phyloP scores from a whole-genome alignment of 2,113 vertebrate species.

The Ceyx cyanopectus region DNA sequence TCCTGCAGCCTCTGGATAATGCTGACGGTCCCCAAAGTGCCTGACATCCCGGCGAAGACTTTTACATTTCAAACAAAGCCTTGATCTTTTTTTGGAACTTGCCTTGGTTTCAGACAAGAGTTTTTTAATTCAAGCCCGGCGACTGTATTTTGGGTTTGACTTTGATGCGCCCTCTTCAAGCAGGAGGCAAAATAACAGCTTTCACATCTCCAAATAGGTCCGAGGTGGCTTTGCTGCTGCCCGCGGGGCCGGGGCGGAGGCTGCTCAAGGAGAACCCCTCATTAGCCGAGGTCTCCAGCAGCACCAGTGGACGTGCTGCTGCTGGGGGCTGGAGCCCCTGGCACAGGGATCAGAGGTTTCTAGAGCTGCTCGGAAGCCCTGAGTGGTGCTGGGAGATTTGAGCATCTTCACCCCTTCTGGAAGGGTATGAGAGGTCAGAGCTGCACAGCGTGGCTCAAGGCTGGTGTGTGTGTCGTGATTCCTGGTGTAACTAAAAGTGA shows the following conservation, averaged over 20 bases:
- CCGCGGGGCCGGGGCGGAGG: not conserved
- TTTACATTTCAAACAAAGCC: conserved; percentile 56
- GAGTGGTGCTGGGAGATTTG: not conserved
- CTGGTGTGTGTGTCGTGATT: rapidly evolving
- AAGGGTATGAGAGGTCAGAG: rapidly evolving
- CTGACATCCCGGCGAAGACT: conserved; percentile 27
- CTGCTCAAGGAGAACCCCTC: not conserved
- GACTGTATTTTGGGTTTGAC: conserved; percentile 54
- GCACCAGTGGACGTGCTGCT: not conserved
- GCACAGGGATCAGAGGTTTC: rapidly evolving
- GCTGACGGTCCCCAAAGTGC: not conserved
- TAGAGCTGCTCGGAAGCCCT: not conserved
- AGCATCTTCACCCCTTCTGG: not conserved
- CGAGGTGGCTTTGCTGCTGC: conserved; percentile 7
- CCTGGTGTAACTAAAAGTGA: rapidly evolving
- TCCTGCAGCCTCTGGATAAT: conserved; percentile 3
- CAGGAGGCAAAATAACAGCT: conserved; percentile 70
- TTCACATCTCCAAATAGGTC: conserved; percentile 65
- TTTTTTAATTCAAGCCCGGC: conserved; percentile 66
- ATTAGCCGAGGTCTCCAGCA: not conserved
- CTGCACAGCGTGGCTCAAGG: rapidly evolving
- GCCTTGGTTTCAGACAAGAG: conserved; percentile 60
- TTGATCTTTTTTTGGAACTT: conserved; percentile 66
- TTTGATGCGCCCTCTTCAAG: conserved; percentile 70
- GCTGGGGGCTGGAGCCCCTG: not conserved